Conservation (phyloP, 2,797 vertebrate species). For the Falco naumanni region DNA sequence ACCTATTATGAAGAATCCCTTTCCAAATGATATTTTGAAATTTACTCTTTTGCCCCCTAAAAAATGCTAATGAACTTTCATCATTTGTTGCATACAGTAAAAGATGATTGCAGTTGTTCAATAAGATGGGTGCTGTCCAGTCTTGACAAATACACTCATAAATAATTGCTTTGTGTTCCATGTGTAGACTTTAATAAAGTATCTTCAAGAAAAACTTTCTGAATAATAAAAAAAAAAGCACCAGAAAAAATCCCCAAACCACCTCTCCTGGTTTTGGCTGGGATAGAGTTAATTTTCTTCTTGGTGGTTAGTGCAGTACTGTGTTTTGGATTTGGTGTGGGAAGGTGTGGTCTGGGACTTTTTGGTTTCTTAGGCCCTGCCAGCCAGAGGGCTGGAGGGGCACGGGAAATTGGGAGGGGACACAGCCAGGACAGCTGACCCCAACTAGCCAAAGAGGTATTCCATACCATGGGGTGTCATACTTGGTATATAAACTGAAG, state of each 20-base stretch:
- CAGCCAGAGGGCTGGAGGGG: too few relatives aligned
- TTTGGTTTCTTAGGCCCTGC: too few relatives aligned
- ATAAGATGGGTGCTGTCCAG: background rate
- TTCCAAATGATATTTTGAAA: background rate
- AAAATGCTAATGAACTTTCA: background rate
- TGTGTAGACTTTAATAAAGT: background rate
- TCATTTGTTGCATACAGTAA: background rate
- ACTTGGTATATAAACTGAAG: too few relatives aligned
- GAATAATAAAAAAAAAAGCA: background rate
- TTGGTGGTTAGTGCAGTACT: too few relatives aligned
- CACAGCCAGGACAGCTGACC: too few relatives aligned
- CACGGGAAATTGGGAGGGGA: too few relatives aligned
- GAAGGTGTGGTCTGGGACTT: too few relatives aligned
- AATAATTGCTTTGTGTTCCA: background rate
- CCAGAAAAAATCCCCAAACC: fast-evolving
- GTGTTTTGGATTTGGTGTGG: too few relatives aligned
- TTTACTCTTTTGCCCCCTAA: fast-evolving
- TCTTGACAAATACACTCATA: background rate
- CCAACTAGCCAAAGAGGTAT: too few relatives aligned
- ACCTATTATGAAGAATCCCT: background rate
- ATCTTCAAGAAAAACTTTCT: background rate
- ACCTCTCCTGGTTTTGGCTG: too few relatives aligned
- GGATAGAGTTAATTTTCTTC: too few relatives aligned
- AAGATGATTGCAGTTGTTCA: background rate
- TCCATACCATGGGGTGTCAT: too few relatives aligned